These are phyloP conservation scores for Tricholauxania praeusta DNA, from an alignment of 2,888 invertebrate genomes.

Conservation along the genomic window DNA sequence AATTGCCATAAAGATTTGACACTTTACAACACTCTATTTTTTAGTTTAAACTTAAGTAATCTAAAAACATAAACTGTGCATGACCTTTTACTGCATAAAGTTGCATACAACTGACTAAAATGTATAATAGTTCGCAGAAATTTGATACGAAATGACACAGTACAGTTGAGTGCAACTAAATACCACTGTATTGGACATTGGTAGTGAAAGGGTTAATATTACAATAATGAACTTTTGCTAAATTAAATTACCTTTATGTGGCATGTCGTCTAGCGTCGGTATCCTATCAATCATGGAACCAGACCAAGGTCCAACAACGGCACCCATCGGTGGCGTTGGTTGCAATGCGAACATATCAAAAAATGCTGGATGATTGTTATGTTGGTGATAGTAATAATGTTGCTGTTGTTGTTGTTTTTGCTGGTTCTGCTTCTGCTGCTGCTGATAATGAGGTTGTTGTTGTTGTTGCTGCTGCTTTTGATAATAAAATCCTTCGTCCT, in stretches of 20 bases:
- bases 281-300: conserved; percentile 82
- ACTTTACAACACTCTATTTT: too few species aligned
- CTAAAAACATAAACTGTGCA: too few species aligned
- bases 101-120: too few species aligned
- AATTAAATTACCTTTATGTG: conserved; percentile 82
- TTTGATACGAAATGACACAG: too few species aligned
- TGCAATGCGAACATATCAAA: conserved; percentile 74
- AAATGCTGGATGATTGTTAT: too few species aligned
- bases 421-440: background rate
- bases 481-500: conserved; percentile 16
- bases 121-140: too few species aligned
- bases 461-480: conserved; percentile 20
- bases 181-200: too few species aligned
- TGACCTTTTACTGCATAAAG: too few species aligned
- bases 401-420: conserved; percentile 20
- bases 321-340: conserved; percentile 83
- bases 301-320: conserved; percentile 86
- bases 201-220: too few species aligned
- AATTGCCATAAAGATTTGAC: too few species aligned
- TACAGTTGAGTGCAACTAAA: too few species aligned
- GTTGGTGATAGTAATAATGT: background rate
- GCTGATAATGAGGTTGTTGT: background rate
- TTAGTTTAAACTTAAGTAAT: too few species aligned
- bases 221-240: background rate
- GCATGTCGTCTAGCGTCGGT: conserved; percentile 79